Evolutionary conservation across 2,888 invertebrate genomes (phyloP).

Genomic region (Cephus pulcher): DNA sequence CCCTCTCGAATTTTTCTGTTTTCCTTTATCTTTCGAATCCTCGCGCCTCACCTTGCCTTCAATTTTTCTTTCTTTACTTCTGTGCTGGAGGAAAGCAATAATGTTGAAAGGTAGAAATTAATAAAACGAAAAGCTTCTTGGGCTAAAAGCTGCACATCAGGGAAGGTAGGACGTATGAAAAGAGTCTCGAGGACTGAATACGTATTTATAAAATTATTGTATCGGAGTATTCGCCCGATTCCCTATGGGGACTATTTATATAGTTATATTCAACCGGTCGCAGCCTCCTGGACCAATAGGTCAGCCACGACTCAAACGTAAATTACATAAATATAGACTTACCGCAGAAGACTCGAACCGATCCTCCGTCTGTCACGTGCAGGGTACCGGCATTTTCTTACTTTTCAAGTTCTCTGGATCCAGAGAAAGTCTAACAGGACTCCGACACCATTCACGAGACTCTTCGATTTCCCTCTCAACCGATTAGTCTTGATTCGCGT

Average conservation of each 20-base stretch:
- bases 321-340: conserved; percentile 20
- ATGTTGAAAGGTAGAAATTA: neutral
- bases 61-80: neutral
- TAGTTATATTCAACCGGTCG: neutral
- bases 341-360: conserved; percentile 49
- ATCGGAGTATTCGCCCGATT: neutral
- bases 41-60: neutral
- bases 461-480: neutral
- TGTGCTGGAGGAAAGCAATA: neutral
- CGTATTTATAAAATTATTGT: neutral
- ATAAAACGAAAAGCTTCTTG: neutral
- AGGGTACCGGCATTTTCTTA: conserved; percentile 45
- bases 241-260: neutral
- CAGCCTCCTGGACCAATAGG: neutral
- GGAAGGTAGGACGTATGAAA: neutral
- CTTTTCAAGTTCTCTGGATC: conserved; percentile 9
- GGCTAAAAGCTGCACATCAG: neutral
- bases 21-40: neutral
- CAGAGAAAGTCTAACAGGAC: neutral
- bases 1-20: neutral
- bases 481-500: neutral
- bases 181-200: neutral
- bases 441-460: neutral
- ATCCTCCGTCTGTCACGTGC: conserved; percentile 55
- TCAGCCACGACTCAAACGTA: neutral